Percentiles rank a stretch among this genome's conserved stretches.
phyloP scores from a whole-genome alignment of 2,113 vertebrate species.

The Microcebus murinus region DNA sequence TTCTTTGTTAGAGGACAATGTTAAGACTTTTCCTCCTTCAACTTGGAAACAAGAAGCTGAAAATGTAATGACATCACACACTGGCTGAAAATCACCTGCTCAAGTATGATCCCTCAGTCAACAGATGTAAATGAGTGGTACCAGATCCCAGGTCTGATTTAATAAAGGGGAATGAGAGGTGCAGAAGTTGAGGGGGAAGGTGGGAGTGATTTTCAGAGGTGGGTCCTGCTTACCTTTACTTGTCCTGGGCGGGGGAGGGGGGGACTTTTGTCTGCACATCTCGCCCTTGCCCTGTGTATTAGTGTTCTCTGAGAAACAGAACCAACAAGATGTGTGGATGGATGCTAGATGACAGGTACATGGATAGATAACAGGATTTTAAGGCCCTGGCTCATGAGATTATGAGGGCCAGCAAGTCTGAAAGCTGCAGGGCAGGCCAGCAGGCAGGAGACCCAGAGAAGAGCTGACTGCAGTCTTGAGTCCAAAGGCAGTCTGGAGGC shows the following conservation, averaged over 20 bases:
- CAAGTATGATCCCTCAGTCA: not conserved
- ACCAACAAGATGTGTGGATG: not conserved
- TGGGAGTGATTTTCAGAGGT: not conserved
- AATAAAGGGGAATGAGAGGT: not conserved
- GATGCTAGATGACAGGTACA: not conserved
- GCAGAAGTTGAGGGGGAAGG: not conserved
- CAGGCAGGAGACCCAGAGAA: not conserved
- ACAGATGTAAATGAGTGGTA: not conserved
- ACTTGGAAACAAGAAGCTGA: not conserved
- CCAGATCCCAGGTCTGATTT: not conserved
- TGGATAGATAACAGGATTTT: not conserved
- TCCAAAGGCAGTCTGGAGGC: not conserved
- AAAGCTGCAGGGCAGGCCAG: not conserved
- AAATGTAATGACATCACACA: not conserved
- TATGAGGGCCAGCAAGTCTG: not conserved
- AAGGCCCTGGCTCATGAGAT: not conserved
- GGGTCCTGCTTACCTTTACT: not conserved
- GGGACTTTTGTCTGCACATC: not conserved
- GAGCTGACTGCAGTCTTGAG: not conserved
- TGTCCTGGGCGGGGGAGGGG: not conserved
- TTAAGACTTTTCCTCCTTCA: conserved; percentile 2
- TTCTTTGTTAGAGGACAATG: not conserved
- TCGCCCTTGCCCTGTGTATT: not conserved
- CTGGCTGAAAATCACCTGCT: not conserved
- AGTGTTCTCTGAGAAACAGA: not conserved